Evolutionary conservation across 2,888 invertebrate genomes (phyloP).

Genomic region (Brachypalpus laphriformis): DNA sequence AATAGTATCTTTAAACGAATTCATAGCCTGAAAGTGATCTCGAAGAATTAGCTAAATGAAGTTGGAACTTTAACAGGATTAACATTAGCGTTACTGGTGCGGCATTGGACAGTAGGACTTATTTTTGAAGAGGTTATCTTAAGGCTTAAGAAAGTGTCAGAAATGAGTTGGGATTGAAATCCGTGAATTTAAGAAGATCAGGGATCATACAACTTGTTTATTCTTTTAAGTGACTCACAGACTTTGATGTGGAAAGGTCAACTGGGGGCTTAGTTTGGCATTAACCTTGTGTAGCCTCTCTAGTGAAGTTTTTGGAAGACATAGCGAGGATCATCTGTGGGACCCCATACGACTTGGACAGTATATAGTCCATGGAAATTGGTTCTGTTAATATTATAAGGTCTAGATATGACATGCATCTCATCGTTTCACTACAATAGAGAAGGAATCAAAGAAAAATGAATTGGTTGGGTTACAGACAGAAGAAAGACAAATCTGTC

Average conservation of each 20-base stretch:
- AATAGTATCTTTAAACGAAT: slow-evolving; percentile 45
- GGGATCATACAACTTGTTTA: not conserved
- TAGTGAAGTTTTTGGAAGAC: too few species aligned
- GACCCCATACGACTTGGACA: too few species aligned
- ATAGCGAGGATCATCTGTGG: too few species aligned
- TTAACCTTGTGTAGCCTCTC: too few species aligned
- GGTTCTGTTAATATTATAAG: too few species aligned
- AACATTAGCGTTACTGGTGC: slow-evolving; percentile 7
- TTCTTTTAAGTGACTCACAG: not conserved
- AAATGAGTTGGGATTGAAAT: not conserved
- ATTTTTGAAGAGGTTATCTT: not conserved
- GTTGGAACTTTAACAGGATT: slow-evolving; percentile 51
- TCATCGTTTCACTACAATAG: too few species aligned
- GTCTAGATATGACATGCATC: too few species aligned
- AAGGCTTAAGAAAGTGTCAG: not conserved
- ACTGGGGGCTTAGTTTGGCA: not conserved
- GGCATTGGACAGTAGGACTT: not conserved
- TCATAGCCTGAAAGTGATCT: slow-evolving; percentile 49
- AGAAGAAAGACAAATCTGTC: too few species aligned
- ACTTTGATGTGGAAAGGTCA: not conserved
- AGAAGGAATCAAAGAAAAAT: too few species aligned
- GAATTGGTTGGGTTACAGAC: too few species aligned
- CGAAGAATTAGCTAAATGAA: slow-evolving; percentile 43
- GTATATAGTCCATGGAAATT: too few species aligned
- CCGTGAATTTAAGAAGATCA: not conserved